Evolutionary conservation across 2,113 vertebrate species (phyloP).

Genomic region (Gobio gobio): DNA sequence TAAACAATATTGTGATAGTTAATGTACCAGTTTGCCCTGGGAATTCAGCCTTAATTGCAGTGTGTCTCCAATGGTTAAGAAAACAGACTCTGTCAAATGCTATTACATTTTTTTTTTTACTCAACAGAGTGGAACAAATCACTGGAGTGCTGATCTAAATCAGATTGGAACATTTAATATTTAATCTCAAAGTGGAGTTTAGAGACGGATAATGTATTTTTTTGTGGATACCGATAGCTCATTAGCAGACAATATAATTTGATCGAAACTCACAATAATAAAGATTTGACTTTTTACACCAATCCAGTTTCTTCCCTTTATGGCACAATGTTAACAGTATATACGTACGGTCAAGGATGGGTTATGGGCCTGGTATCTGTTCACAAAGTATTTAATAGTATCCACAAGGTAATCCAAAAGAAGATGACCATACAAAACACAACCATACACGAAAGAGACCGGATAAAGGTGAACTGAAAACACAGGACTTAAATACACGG

Average conservation of each 20-base stretch:
- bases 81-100: background rate
- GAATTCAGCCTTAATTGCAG: slow-evolving; percentile 27
- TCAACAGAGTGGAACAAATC: background rate
- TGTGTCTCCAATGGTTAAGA: slow-evolving; percentile 10
- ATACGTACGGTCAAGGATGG: too few relatives aligned
- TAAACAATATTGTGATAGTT: slow-evolving; percentile 24
- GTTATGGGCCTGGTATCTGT: too few relatives aligned
- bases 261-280: background rate
- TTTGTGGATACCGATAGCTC: background rate
- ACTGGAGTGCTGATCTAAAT: slow-evolving; percentile 1
- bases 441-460: too few relatives aligned
- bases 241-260: background rate
- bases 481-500: too few relatives aligned
- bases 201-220: background rate
- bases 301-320: background rate
- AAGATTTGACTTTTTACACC: background rate
- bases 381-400: too few relatives aligned
- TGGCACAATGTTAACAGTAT: background rate
- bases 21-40: slow-evolving; percentile 15
- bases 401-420: too few relatives aligned
- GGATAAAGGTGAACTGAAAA: too few relatives aligned
- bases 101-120: background rate
- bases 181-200: background rate
- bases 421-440: too few relatives aligned
- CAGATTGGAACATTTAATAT: background rate